These are phyloP conservation scores for Contarinia nasturtii DNA, from an alignment of 1,140 invertebrate species.

Conservation along the genomic window DNA sequence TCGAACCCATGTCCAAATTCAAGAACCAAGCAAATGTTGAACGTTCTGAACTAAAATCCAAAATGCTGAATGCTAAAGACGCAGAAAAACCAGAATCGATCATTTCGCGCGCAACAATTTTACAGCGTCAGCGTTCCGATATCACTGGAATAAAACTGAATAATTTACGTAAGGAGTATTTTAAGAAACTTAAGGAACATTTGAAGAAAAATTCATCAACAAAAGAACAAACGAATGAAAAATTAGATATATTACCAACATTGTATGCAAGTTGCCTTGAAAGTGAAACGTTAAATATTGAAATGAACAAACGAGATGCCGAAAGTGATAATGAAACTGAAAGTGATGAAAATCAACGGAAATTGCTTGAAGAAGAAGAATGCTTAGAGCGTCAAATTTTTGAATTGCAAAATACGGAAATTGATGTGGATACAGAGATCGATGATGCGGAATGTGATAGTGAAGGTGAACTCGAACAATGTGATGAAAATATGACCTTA, in stretches of 20 bases:
- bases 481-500: conserved; percentile 24
- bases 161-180: conserved; percentile 21
- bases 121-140: conserved; percentile 36
- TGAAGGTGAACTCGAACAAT: conserved; percentile 7
- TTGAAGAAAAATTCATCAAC: conserved; percentile 4
- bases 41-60: too few relatives aligned
- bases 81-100: background rate
- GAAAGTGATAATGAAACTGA: conserved; percentile 7
- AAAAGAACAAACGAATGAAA: conserved; percentile 23
- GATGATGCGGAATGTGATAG: conserved; percentile 41
- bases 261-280: conserved; percentile 18
- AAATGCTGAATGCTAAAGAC: too few relatives aligned
- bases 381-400: conserved; percentile 59
- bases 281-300: conserved; percentile 15
- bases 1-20: background rate
- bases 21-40: background rate
- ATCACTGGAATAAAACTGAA: conserved; percentile 34
- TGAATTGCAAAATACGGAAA: conserved; percentile 58
- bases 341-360: conserved; percentile 30
- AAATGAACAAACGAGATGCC: conserved; percentile 15
- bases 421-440: conserved; percentile 62
- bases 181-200: conserved; percentile 3
- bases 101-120: conserved; percentile 13
- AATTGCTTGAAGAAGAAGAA: conserved; percentile 62
- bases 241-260: conserved; percentile 21